Evolutionary conservation across 2,888 invertebrate genomes (phyloP), one percentile per base, ranked within the genome.

Genomic region (Xiphydria camelus): DNA sequence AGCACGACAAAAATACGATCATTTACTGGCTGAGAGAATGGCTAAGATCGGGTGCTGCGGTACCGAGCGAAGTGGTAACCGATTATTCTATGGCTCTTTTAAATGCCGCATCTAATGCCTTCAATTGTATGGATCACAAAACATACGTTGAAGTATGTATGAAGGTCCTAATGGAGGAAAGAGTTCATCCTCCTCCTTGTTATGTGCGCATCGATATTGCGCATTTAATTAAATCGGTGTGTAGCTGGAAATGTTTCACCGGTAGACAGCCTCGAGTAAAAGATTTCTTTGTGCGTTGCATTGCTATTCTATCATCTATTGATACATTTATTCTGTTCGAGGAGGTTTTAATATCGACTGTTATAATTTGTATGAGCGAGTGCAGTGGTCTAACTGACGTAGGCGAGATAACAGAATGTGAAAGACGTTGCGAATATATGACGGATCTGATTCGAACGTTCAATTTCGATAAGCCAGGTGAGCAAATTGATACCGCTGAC

Each of bases 251-350:
- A 25, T 44, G 38, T 25, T 38, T 38, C 12, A 33, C 15, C 2
- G 18, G 38, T 0, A 31, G 34, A 19, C 41, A 45, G 26, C 2
- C 7, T 5, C 18, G 10, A 2, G 20, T 51, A 5, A 38, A 39
- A 23, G 40, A 48, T 9, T 51, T 51, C 12, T 51, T n/a, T 12
- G 10, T 48, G 20, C 31, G 47, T 3, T 51, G 51, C 22, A 36
- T 48, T 3, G 42, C n/a, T n/a, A n/a, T n/a, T n/a, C n/a, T n/a
- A n/a, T n/a, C n/a, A n/a, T n/a, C n/a, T n/a, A n/a, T n/a, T n/a
- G n/a, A n/a, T n/a, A n/a, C n/a, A n/a, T n/a, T n/a, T n/a, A 19
- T 7, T 12, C 26, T 41, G n/a, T 51, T 51, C 9, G 22, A 45
- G 6, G 29, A 45, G 6, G 40, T 49, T 18, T 49, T 51, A 5